phyloP scores from a whole-genome alignment of 2,797 vertebrate genomes.

The Cyclopterus lumpus region DNA sequence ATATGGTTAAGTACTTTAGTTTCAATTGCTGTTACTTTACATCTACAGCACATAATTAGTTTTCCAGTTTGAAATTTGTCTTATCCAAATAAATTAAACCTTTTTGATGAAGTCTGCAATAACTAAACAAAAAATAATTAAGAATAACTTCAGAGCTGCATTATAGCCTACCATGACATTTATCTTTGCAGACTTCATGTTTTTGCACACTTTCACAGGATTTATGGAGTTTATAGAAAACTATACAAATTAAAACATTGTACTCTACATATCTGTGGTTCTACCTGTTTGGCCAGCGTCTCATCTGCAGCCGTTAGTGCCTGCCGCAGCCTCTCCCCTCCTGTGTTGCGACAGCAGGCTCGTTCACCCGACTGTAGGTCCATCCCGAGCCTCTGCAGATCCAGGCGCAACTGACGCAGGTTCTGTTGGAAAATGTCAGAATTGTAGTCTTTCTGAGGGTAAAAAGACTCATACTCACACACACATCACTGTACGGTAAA shows the following conservation, averaged over 20 bases:
- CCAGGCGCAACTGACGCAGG: constrained; percentile 87
- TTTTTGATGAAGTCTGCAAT: not conserved
- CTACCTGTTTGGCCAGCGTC: constrained; percentile 92
- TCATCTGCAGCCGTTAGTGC: constrained; percentile 87
- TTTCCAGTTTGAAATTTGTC: not conserved
- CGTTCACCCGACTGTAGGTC: constrained; percentile 93
- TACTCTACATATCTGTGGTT: not conserved
- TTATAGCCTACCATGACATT: not conserved
- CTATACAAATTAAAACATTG: not conserved
- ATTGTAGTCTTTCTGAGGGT: not conserved
- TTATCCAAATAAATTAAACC: not conserved
- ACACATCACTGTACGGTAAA: not conserved
- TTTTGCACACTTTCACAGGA: not conserved
- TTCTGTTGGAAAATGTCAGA: constrained; percentile 78
- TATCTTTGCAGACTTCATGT: not conserved
- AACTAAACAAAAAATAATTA: not conserved
- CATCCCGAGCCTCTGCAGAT: constrained; percentile 87
- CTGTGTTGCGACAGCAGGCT: constrained; percentile 94
- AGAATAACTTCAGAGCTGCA: not conserved
- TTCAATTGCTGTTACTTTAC: not conserved
- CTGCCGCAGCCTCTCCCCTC: constrained; percentile 90
- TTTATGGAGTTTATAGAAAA: not conserved
- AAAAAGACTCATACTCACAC: not conserved
- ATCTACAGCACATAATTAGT: not conserved
- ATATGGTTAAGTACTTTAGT: not conserved